phyloP scores from a whole-genome alignment of 1,140 invertebrate species.

The Anoplolepis gracilipes region DNA sequence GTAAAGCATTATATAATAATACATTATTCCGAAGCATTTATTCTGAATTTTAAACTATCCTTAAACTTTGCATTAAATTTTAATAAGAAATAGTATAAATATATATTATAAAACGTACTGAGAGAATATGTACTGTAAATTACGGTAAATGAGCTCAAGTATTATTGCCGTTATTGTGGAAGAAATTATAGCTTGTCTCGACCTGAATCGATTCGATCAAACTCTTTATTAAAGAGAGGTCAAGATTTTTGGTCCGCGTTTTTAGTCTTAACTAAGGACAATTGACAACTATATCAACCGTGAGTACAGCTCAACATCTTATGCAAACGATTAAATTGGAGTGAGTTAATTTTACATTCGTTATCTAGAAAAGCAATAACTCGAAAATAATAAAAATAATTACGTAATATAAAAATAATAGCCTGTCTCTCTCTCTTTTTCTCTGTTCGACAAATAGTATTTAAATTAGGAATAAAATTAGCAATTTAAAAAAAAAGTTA shows the following conservation, averaged over 20 bases:
- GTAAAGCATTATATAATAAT: neutral
- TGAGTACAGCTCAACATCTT: neutral
- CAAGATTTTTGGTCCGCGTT: constrained; percentile 15
- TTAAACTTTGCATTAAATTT: neutral
- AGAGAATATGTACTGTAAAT: neutral
- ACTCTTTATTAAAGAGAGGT: constrained; percentile 27
- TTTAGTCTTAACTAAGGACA: constrained; percentile 12
- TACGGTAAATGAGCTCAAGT: neutral
- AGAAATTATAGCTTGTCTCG: neutral
- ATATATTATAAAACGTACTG: neutral
- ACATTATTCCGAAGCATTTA: neutral
- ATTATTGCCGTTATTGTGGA: neutral
- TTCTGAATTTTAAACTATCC: neutral
- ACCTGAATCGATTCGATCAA: constrained; percentile 23
- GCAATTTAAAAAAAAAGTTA: neutral
- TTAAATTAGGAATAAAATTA: constrained; percentile 3
- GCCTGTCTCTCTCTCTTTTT: neutral
- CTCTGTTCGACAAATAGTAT: neutral
- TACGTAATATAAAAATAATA: neutral
- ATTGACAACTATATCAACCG: constrained; percentile 7
- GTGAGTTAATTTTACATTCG: constrained; percentile 15
- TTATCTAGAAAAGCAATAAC: neutral
- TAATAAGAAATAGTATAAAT: neutral
- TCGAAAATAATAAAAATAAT: constrained; percentile 1
- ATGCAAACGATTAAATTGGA: neutral